Conservation (phyloP, 2,113 vertebrate genomes). For the Lophius piscatorius region DNA sequence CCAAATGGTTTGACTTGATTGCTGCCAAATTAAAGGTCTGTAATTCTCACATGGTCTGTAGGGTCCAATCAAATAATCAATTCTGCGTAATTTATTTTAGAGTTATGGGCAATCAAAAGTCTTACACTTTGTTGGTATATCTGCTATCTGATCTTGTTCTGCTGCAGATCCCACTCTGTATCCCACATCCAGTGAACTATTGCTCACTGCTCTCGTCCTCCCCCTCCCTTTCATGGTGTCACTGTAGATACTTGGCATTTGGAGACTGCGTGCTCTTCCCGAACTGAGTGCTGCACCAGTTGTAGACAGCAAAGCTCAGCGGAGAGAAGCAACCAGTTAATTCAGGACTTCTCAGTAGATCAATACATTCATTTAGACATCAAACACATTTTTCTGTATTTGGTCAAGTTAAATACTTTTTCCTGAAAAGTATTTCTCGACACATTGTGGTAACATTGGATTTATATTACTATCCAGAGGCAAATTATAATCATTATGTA, state of each 20-base stretch:
- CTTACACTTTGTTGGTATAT: slow-evolving; percentile 62
- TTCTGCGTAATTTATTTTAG: slow-evolving; percentile 43
- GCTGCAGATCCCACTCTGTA: slow-evolving; percentile 74
- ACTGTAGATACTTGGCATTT: slow-evolving; percentile 78
- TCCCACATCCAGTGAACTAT: slow-evolving; percentile 73
- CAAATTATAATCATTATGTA: neutral
- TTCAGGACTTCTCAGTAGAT: slow-evolving; percentile 2
- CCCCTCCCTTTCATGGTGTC: slow-evolving; percentile 71
- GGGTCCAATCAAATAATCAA: slow-evolving; percentile 44
- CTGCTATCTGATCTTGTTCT: slow-evolving; percentile 74
- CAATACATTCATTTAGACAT: no score
- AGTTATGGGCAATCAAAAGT: slow-evolving; percentile 32
- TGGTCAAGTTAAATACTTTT: no score
- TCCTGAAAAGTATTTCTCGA: neutral
- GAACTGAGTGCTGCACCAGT: slow-evolving; percentile 42
- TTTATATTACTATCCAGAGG: neutral
- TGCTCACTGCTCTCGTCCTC: slow-evolving; percentile 68
- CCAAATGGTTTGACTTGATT: slow-evolving; percentile 25
- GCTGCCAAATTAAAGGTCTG: slow-evolving; percentile 22
- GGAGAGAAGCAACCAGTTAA: slow-evolving; percentile 16
- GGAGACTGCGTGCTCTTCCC: slow-evolving; percentile 60
- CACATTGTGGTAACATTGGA: neutral
- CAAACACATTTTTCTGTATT: no score
- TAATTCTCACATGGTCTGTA: slow-evolving; percentile 17
- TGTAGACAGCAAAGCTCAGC: slow-evolving; percentile 34